A percentile compares a stretch with the other conserved stretches of the same genome.
Evolutionary conservation across 2,113 vertebrate species (phyloP).

Genomic region (Planiliza haematocheilus): DNA sequence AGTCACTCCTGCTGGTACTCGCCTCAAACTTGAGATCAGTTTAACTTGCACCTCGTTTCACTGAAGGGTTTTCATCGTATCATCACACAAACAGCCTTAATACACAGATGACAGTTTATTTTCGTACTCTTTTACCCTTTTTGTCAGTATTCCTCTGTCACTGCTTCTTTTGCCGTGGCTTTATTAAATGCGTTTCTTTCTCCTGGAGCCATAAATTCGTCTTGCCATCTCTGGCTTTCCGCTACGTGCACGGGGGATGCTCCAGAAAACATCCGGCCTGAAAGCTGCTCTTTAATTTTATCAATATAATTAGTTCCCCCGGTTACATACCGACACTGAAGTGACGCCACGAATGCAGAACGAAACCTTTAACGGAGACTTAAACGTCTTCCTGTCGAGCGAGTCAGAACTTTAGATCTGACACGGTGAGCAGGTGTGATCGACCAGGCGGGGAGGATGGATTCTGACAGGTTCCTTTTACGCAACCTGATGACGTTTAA

Average conservation of each 20-base stretch:
- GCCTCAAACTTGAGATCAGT: too few species aligned
- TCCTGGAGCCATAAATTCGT: too few species aligned
- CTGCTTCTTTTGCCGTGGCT: too few species aligned
- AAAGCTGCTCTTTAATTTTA: background rate
- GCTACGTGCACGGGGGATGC: background rate
- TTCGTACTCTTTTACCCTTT: too few species aligned
- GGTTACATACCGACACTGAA: background rate
- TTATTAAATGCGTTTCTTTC: too few species aligned
- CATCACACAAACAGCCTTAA: too few species aligned
- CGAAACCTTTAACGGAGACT: background rate
- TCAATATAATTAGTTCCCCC: background rate
- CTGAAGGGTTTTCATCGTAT: too few species aligned
- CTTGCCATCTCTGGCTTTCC: too few species aligned
- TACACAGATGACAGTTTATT: too few species aligned
- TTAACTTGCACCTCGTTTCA: too few species aligned
- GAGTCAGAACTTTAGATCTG: background rate
- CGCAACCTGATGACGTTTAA: constrained; percentile 13
- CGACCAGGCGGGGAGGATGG: constrained; percentile 10
- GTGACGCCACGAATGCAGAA: fast-evolving
- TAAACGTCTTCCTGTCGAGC: background rate
- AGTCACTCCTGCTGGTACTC: too few species aligned
- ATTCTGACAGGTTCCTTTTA: constrained; percentile 16
- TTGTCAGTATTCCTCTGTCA: too few species aligned
- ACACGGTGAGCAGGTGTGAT: constrained; percentile 13
- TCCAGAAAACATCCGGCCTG: background rate